Percentiles rank a stretch among this genome's conserved stretches.
These are phyloP conservation scores for Drepanosiphum platanoidis DNA, from an alignment of 2,888 invertebrate genomes.

Conservation along the genomic window DNA sequence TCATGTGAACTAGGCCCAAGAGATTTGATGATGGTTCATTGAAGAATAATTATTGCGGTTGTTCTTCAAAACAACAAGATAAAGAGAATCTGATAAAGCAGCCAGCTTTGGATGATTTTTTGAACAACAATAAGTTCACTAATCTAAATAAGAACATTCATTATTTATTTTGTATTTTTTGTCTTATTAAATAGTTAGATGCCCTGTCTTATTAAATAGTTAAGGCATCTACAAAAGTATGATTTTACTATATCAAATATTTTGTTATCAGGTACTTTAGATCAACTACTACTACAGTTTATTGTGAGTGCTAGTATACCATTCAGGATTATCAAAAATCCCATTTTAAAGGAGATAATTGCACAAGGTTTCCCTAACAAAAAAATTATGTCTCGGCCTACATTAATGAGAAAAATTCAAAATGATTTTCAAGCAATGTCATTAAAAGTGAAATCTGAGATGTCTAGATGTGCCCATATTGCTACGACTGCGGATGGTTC, in stretches of 20 bases:
- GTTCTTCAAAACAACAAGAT: not conserved
- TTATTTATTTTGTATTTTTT: not conserved
- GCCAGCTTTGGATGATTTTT: constrained; percentile 1
- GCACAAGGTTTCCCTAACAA: constrained; percentile 14
- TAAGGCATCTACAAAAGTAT: not conserved
- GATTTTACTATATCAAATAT: not conserved
- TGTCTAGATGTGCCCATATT: constrained; percentile 16
- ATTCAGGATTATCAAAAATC: constrained; percentile 13
- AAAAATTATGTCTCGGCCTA: constrained; percentile 27
- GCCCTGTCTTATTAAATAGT: no score
- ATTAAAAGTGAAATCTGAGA: constrained; percentile 13
- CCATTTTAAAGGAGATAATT: constrained; percentile 28
- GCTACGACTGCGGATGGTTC: constrained; percentile 2
- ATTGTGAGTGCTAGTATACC: constrained; percentile 34
- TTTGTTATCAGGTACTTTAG: constrained; percentile 27
- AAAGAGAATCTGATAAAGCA: not conserved
- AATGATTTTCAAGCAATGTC: constrained; percentile 22
- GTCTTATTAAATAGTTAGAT: not conserved
- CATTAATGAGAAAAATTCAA: constrained; percentile 25
- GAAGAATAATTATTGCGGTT: not conserved
- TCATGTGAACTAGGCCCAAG: no score
- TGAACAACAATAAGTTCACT: constrained; percentile 2
- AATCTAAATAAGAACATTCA: constrained; percentile 8
- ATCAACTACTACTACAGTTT: constrained; percentile 23
- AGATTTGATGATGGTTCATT: constrained; percentile 17